Conservation (phyloP, 2,113 vertebrate genomes). For the Oreochromis spilurus region DNA sequence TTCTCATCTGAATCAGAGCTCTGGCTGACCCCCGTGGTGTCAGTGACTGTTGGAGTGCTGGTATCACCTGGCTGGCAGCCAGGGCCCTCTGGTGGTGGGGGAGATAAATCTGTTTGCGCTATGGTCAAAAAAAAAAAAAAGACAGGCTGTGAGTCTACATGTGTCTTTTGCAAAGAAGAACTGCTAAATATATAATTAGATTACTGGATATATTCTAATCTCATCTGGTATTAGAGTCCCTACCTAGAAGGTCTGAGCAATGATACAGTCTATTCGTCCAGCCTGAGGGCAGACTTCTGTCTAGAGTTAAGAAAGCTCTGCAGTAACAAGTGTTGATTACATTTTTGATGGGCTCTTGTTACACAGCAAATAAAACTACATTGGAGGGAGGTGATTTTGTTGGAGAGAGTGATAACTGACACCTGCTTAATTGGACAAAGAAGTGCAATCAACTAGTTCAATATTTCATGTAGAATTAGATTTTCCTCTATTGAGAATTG, state of each 20-base stretch:
- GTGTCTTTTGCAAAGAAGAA: background rate
- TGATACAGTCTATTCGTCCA: background rate
- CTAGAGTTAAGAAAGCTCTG: background rate
- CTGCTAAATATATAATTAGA: background rate
- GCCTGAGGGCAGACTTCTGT: background rate
- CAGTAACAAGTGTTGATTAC: background rate
- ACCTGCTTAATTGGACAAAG: background rate
- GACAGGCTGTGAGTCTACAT: background rate
- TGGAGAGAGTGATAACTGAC: background rate
- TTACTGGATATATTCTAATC: background rate
- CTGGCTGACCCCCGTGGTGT: background rate
- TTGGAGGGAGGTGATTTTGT: background rate
- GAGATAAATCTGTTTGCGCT: background rate
- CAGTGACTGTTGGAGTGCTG: background rate
- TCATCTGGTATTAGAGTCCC: background rate
- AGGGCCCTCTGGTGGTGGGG: background rate
- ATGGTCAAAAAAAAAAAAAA: background rate
- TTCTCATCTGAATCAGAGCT: background rate
- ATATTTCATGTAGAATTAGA: background rate
- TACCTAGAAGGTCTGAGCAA: background rate
- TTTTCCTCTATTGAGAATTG: background rate
- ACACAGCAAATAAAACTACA: background rate
- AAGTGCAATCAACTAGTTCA: background rate
- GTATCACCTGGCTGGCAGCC: slow-evolving; percentile 4
- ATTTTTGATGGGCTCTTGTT: background rate